Conservation (phyloP, 2,888 invertebrate species). For the Caenorhabditis wallacei region DNA sequence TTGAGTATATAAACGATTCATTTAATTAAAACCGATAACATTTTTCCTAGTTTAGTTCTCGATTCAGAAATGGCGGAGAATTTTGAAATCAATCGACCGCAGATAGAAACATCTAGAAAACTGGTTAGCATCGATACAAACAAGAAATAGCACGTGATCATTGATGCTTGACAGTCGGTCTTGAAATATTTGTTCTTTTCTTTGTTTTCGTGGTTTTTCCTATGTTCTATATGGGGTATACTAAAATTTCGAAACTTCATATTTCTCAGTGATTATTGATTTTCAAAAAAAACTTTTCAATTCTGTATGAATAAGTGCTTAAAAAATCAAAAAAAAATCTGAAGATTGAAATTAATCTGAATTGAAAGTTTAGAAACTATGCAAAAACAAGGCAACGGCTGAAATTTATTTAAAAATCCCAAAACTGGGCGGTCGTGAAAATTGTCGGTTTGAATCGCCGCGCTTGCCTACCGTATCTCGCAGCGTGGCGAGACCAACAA, state of each 20-base stretch:
- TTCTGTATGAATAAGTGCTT: neutral
- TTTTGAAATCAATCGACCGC: too few species aligned
- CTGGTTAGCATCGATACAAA: constrained; percentile 27
- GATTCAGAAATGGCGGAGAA: too few species aligned
- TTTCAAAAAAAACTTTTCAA: constrained; percentile 1
- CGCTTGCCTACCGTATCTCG: constrained; percentile 45
- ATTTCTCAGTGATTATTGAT: neutral
- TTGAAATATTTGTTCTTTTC: constrained; percentile 19
- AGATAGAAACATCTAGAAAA: constrained; percentile 30
- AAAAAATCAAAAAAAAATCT: neutral
- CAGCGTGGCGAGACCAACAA: constrained; percentile 54
- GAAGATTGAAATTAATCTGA: neutral
- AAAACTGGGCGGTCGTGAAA: constrained; percentile 63
- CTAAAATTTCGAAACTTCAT: neutral
- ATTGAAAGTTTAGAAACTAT: constrained; percentile 9
- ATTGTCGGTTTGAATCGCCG: constrained; percentile 62
- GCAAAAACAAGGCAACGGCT: constrained; percentile 1
- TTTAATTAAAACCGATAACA: too few species aligned
- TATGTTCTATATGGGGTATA: too few species aligned
- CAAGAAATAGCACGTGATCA: neutral
- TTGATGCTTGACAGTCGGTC: constrained; percentile 32
- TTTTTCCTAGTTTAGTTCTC: too few species aligned
- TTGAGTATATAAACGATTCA: too few species aligned
- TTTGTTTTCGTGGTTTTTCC: constrained; percentile 21
- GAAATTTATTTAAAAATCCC: constrained; percentile 31